Base-by-base conservation (phyloP, 2,888 invertebrate species). In the Xestia sexstrigata region DNA sequence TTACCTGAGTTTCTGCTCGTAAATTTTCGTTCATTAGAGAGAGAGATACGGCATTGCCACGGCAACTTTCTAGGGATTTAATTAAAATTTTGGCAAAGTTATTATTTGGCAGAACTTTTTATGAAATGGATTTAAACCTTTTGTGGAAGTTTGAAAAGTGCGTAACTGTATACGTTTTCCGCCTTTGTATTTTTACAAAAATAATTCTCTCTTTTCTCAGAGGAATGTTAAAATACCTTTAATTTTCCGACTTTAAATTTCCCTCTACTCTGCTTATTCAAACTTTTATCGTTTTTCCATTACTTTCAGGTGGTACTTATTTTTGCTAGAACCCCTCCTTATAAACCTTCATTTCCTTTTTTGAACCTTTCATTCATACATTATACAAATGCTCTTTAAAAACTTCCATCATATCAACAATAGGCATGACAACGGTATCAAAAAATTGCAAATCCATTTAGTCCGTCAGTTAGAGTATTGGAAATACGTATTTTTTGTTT, bases 21-120 rank as follows among this genome's bases (percentile, higher is more conserved):
- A 79, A 81, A 88, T 82, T 82, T 86, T 79, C 86, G 80, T 86
- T 87, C 77, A 82, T 86, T 88, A 88, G 78, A 77, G 78, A 70
- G 69, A 60, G 70, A 60, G 52, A 55, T 52, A 70, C 71, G 68
- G 20, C n/a, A 65, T 30, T 52, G 65, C 74, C 30, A 65, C 26
- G 52, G 45, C 42, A 72, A 86, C 69, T 68, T 60, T 65, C 42
- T 76, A 6, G 30, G 62, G 45, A 65, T 78, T 86, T 87, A 82
- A 87, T 87, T 88, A 86, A 86, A 87, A 76, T 67, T 63, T 75
- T 73, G 39, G 60, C 30, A 77, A 76, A 81, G 62, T 73, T 62
- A 55, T 70, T 75, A 8, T 78, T 72, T 62, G 20, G 23, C 35
- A 52, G 65, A 76, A 73, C 39, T 85, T 75, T 80, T 76, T 67